Evolutionary conservation across 2,797 vertebrate species (phyloP), one percentile per base, ranked within the genome.

Genomic region (Rhabdomys pumilio): DNA sequence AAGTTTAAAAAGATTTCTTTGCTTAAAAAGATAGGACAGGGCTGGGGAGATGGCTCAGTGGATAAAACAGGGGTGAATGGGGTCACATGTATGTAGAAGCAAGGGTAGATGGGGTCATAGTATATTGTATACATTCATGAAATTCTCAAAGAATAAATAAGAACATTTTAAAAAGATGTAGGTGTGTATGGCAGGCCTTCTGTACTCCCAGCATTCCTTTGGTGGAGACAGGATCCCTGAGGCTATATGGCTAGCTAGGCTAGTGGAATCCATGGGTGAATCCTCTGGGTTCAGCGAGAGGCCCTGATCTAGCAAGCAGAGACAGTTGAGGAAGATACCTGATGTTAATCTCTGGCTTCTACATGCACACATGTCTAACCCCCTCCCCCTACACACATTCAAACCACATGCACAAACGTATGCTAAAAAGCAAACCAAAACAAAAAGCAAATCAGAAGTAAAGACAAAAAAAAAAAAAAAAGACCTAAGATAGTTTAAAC

Each of bases 1-100:
- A 95, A 93, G 29, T 93, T 92, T 82, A 47, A 90, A 82, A 79
- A 97, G 90, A 63, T 92, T 76, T 31, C 38, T 69, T 95, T 95
- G 97, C 96, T 81, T 61, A 67, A 41, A 67, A 81, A 81, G 89
- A 77, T 22, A 90, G 44, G 75, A 44, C 55, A 87, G 50, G 50
- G 14, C 50, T 55, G 50, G 50, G 47, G 50, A 57, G 22, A 87
- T 6, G 9, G 85, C 50, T 57, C 50, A 38, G 9, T 38, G 47
- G 47, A 38, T 24, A 38, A 86, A 86, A 47, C 31, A 22, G 34
- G 3, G 50, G 47, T 55, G 47, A 31, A 17, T 26, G 20, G 14
- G n/a, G 24, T 69, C 67, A 6, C 41, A 26, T 50, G 47, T 50
- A 8, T 69, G 13, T 29, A 29, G 67, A 73, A 73, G 50, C 4